Percentiles rank a stretch among this genome's conserved stretches.
These are phyloP conservation scores for Phorcus lineatus DNA, from an alignment of 2,888 invertebrate genomes.

Conservation along the genomic window DNA sequence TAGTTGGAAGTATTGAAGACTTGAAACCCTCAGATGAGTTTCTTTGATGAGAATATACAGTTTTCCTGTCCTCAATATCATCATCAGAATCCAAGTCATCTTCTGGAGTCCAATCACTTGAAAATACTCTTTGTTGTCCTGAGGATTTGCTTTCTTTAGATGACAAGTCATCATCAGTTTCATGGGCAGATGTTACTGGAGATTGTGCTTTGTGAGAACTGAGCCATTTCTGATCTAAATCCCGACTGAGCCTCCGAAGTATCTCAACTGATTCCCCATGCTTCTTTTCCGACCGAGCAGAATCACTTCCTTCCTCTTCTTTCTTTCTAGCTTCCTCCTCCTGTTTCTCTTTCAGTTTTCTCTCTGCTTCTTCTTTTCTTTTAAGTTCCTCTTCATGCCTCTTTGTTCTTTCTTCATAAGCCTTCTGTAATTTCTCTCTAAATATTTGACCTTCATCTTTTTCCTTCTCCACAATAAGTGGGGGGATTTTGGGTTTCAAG, in stretches of 20 bases:
- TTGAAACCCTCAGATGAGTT: conserved; percentile 55
- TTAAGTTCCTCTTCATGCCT: conserved; percentile 25
- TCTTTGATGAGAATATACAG: conserved; percentile 19
- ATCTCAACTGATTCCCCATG: conserved; percentile 6
- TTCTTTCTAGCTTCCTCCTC: not conserved
- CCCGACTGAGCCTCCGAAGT: not conserved
- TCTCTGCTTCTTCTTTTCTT: conserved; percentile 13
- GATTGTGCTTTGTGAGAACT: not conserved
- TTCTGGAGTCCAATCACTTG: conserved; percentile 65
- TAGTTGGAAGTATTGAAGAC: conserved; percentile 52
- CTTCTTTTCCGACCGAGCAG: not conserved
- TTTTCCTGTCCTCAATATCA: conserved; percentile 53
- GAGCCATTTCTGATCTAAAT: conserved; percentile 22
- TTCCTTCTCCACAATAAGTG: conserved; percentile 53
- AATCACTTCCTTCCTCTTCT: not conserved
- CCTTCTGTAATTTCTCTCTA: conserved; percentile 57
- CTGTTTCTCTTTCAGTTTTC: not conserved
- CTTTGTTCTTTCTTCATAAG: conserved; percentile 50
- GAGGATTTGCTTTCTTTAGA: not conserved
- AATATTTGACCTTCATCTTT: conserved; percentile 61
- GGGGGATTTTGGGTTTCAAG: conserved; percentile 31
- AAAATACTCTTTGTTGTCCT: conserved; percentile 30
- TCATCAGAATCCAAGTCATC: conserved; percentile 68
- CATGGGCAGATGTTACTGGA: not conserved
- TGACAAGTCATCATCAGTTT: conserved; percentile 15